Conservation (phyloP, 1,140 invertebrate genomes). For the Panonychus citri region DNA sequence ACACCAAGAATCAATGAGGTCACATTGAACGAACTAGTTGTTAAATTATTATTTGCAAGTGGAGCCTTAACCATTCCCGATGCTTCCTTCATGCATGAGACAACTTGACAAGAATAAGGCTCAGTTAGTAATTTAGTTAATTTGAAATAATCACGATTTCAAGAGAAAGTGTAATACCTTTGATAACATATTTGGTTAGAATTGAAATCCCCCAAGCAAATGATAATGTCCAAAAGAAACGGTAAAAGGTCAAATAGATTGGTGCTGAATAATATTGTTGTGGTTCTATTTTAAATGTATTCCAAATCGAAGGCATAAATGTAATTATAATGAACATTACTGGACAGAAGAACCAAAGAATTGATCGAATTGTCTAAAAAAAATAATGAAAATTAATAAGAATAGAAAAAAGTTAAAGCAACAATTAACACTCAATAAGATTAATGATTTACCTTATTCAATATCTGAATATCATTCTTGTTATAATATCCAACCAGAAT, state of each 20-base stretch:
- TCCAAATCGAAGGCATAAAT: neutral
- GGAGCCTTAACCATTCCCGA: neutral
- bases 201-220: neutral
- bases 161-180: neutral
- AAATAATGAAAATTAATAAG: neutral
- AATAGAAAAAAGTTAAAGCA: neutral
- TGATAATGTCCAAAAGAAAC: neutral
- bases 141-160: neutral
- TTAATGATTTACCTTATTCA: neutral
- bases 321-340: neutral
- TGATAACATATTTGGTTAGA: neutral
- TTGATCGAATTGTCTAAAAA: neutral
- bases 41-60: neutral
- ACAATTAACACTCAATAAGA: neutral
- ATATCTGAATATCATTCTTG: neutral
- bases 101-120: neutral
- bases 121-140: too few species aligned
- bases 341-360: neutral
- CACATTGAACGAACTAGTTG: neutral
- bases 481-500: neutral
- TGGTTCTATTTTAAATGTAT: neutral
- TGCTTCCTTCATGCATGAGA: neutral
- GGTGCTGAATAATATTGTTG: neutral
- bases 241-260: neutral
- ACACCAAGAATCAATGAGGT: neutral